Percentiles rank a stretch among this genome's conserved stretches.
These are phyloP conservation scores for Leptinotarsa rubiginosa DNA, from an alignment of 2,888 invertebrate species.

Conservation along the genomic window DNA sequence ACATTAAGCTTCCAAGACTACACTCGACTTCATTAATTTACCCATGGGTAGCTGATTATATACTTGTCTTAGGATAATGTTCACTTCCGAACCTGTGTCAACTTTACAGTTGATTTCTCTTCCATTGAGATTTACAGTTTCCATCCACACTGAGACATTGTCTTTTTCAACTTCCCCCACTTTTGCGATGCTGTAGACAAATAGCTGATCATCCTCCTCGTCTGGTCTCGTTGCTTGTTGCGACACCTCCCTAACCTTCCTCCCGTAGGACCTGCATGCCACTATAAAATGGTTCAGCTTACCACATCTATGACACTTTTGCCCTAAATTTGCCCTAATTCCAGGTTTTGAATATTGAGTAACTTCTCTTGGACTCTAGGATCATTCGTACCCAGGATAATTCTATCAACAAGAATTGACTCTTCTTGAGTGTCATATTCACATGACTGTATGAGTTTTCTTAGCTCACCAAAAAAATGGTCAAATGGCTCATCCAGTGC, in stretches of 20 bases:
- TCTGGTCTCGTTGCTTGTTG: slow-evolving; percentile 10
- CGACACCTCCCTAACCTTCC: slow-evolving; percentile 3
- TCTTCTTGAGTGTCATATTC: slow-evolving; percentile 28
- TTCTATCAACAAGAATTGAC: slow-evolving; percentile 28
- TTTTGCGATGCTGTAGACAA: not conserved
- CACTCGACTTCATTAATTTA: slow-evolving; percentile 10
- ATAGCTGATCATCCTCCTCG: not conserved
- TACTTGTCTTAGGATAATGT: slow-evolving; percentile 17
- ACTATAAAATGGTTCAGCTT: slow-evolving; percentile 23
- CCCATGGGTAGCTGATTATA: not conserved
- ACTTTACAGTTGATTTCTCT: slow-evolving; percentile 19
- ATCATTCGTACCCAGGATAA: slow-evolving; percentile 25
- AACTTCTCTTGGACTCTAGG: not conserved
- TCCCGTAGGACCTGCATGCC: slow-evolving; percentile 7
- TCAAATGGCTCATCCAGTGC: slow-evolving; percentile 21
- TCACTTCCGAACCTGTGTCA: slow-evolving; percentile 24
- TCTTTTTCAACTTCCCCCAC: slow-evolving; percentile 3
- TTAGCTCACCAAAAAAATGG: slow-evolving; percentile 25
- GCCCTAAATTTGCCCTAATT: slow-evolving; percentile 23
- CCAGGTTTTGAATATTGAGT: slow-evolving; percentile 11
- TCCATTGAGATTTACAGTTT: slow-evolving; percentile 12
- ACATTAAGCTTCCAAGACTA: slow-evolving; percentile 19
- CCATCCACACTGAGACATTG: slow-evolving; percentile 8
- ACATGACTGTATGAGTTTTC: slow-evolving; percentile 28
- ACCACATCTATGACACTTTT: slow-evolving; percentile 24